Base-by-base conservation (phyloP, 2,113 vertebrate species). In the Vicugna pacos region DNA sequence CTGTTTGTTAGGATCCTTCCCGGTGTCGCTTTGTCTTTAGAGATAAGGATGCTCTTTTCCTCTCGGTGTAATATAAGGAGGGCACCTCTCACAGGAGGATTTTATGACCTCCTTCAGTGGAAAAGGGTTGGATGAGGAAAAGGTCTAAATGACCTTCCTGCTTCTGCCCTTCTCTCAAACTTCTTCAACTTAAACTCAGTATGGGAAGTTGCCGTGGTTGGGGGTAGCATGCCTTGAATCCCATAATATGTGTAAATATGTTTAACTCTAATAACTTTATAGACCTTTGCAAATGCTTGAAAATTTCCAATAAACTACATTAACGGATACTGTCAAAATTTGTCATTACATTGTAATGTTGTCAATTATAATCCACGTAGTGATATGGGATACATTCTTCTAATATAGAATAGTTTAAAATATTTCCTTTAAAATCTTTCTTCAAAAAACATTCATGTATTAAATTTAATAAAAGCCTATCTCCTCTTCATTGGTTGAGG, bases 201-300 rank as follows among this genome's bases (percentile, higher is more conserved):
- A 48, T 8, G 15, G 15, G 56, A 35, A 73, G 48, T 19, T 42
- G 26, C 2, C n/a, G 72, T 32, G 80, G 42, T 64, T n/a, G 6
- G 7, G 5, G 17, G 12, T 60, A 38, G 12, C 62, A 12, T 77
- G 26, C 19, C 12, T 65, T 52, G 50, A 70, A n/a, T n/a, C 14
- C 26, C 14, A 60, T 60, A 16, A 69, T 14, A 32, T 95, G 79
- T 91, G 96, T 91, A 97, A 98, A 95, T 65, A 89, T 30, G 5
- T 0, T 22, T 73, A 17, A 69, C 10, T 42, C 13, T 95, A 79
- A 86, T 19, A 84, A 83, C 11, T 35, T 24, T 7, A 46, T 8
- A 73, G 30, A 77, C 1, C 5, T 93, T 82, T 93, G 6, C 19
- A 92, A 52, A 82, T 62, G 46, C 50, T 82, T n/a, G 22, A 60